Conservation (phyloP, 1,140 invertebrate genomes). For the Triops cancriformis region DNA sequence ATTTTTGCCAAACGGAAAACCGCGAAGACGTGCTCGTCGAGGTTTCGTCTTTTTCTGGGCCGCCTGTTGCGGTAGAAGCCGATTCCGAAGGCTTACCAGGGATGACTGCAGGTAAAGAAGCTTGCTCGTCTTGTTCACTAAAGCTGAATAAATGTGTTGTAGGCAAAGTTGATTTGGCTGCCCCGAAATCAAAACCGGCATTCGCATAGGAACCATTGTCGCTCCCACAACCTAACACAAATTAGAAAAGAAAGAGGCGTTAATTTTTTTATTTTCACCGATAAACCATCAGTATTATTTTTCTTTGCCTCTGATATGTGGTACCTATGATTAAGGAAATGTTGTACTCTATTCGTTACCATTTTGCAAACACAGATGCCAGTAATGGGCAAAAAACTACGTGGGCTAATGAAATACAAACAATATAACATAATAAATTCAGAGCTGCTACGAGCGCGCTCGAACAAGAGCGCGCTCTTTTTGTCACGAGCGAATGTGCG, state of each 20-base stretch:
- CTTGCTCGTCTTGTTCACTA: background rate
- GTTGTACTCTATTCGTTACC: too few species aligned
- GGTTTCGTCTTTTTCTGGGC: background rate
- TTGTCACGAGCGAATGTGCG: too few species aligned
- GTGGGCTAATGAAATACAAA: too few species aligned
- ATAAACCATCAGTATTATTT: too few species aligned
- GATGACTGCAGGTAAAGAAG: background rate
- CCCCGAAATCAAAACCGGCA: background rate
- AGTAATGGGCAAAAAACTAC: too few species aligned
- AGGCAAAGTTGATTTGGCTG: background rate
- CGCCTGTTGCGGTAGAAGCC: background rate
- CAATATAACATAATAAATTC: too few species aligned
- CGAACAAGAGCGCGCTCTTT: too few species aligned
- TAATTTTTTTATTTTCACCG: too few species aligned
- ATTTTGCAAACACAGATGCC: too few species aligned
- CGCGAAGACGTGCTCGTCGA: conserved; percentile 17
- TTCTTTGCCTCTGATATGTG: too few species aligned
- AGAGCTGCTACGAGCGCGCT: too few species aligned
- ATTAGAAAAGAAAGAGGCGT: background rate
- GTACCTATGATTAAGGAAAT: too few species aligned
- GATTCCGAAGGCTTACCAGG: background rate
- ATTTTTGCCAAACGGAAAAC: conserved; percentile 58
- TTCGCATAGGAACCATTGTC: background rate
- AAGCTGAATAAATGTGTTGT: background rate
- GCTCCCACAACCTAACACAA: background rate